A percentile compares a stretch with the other conserved stretches of the same genome.
Conservation (phyloP, 2,797 vertebrate genomes). For the Tinamus major region DNA sequence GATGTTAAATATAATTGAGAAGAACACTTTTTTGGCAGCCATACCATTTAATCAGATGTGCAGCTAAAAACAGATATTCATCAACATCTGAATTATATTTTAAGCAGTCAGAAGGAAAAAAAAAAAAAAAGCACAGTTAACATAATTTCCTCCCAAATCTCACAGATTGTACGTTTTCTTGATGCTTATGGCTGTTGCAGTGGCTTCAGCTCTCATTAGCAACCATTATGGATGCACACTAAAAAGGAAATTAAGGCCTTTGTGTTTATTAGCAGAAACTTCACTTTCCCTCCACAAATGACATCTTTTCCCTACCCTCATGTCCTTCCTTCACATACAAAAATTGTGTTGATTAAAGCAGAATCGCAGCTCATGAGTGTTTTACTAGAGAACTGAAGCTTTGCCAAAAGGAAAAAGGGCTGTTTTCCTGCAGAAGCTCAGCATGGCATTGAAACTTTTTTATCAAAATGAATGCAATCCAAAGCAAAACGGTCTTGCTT, state of each 20-base stretch:
- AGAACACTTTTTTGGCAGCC: not conserved
- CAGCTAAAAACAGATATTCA: not conserved
- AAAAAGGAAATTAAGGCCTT: not conserved
- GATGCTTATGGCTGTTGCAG: not conserved
- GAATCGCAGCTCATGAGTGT: rapidly evolving
- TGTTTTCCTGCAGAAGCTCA: not conserved
- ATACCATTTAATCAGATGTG: not conserved
- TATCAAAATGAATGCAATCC: not conserved
- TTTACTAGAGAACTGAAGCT: not conserved
- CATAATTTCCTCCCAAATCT: not conserved
- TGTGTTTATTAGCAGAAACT: not conserved
- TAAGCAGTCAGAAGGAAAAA: not conserved
- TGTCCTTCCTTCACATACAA: not conserved
- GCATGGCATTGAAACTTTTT: no score
- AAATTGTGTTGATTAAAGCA: not conserved
- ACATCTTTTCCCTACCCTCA: not conserved
- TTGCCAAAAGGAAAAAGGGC: not conserved
- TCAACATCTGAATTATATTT: not conserved
- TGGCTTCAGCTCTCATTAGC: not conserved
- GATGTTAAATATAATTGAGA: not conserved
- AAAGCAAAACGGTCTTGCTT: not conserved
- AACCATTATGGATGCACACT: not conserved
- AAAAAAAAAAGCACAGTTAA: not conserved
- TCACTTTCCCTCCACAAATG: not conserved
- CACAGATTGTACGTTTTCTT: not conserved